Evolutionary conservation across 2,113 vertebrate species (phyloP).

Genomic region (Indri indri): DNA sequence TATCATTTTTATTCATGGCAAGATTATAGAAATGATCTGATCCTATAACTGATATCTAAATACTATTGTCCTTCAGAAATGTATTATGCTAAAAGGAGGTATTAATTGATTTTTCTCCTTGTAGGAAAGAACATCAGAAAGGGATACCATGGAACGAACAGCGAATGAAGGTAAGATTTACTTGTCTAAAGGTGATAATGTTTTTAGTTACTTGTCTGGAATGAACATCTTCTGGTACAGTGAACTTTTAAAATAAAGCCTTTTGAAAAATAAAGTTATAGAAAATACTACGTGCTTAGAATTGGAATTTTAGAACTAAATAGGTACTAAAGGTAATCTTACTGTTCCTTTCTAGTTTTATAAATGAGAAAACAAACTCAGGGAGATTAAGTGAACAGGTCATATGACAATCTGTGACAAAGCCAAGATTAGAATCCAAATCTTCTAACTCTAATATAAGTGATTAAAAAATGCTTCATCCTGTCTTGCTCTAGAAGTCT

Average conservation of each 20-base stretch:
- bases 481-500: slow-evolving; percentile 1
- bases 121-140: slow-evolving; percentile 77
- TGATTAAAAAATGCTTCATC: slow-evolving; percentile 19
- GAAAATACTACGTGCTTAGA: slow-evolving; percentile 15
- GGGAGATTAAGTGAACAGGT: slow-evolving; percentile 6
- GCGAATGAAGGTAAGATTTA: slow-evolving; percentile 82
- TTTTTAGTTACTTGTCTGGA: slow-evolving; percentile 47
- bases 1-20: slow-evolving; percentile 22
- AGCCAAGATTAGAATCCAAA: slow-evolving; percentile 1
- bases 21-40: slow-evolving; percentile 21
- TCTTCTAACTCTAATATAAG: not conserved
- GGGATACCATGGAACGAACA: slow-evolving; percentile 81
- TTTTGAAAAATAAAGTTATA: slow-evolving; percentile 18
- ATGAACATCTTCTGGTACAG: not conserved
- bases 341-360: slow-evolving; percentile 13
- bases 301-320: slow-evolving; percentile 44
- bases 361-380: slow-evolving; percentile 46
- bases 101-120: slow-evolving; percentile 80
- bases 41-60: slow-evolving; percentile 68
- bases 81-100: slow-evolving; percentile 76
- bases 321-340: slow-evolving; percentile 3
- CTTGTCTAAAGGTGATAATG: slow-evolving; percentile 29
- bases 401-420: slow-evolving; percentile 1
- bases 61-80: slow-evolving; percentile 78
- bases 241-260: slow-evolving; percentile 36